A percentile compares a stretch with the other conserved stretches of the same genome.
These are phyloP conservation scores for Metalampra italica DNA, from an alignment of 2,888 invertebrate genomes.

Conservation along the genomic window DNA sequence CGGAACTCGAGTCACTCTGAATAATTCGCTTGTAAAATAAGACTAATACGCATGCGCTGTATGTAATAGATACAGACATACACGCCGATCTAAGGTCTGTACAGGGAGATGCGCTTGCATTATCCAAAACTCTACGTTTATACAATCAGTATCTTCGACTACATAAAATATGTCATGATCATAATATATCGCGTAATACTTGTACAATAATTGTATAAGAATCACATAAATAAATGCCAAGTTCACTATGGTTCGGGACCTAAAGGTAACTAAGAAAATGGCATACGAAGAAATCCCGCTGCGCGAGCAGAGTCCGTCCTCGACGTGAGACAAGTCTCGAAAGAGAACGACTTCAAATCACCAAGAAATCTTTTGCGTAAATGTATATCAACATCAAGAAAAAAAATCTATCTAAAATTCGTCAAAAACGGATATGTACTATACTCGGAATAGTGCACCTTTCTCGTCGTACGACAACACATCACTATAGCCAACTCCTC, in stretches of 20 bases:
- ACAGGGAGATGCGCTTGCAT: conserved; percentile 46
- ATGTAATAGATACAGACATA: conserved; percentile 60
- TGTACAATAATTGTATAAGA: conserved; percentile 56
- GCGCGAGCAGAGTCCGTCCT: conserved; percentile 26
- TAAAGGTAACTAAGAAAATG: conserved; percentile 76
- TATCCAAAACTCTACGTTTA: conserved; percentile 52
- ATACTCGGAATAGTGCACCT: conserved; percentile 53
- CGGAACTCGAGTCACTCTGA: conserved; percentile 77
- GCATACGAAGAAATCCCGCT: conserved; percentile 61
- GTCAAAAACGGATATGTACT: conserved; percentile 58
- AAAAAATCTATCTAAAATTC: conserved; percentile 39
- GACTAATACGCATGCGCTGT: conserved; percentile 49
- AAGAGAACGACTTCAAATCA: conserved; percentile 40
- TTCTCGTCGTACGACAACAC: conserved; percentile 23
- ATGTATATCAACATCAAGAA: conserved; percentile 30
- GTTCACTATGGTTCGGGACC: conserved; percentile 71
- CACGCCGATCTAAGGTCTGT: conserved; percentile 58
- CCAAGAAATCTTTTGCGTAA: conserved; percentile 30
- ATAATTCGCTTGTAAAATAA: conserved; percentile 59
- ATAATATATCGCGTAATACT: conserved; percentile 67
- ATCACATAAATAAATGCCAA: conserved; percentile 77
- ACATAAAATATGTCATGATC: conserved; percentile 70
- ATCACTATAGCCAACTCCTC: conserved; percentile 10
- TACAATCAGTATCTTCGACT: conserved; percentile 60
- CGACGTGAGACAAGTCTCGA: conserved; percentile 28